Evolutionary conservation across 2,888 invertebrate genomes (phyloP), one percentile per base, ranked within the genome.

Genomic region (Chrysodeixis includens): DNA sequence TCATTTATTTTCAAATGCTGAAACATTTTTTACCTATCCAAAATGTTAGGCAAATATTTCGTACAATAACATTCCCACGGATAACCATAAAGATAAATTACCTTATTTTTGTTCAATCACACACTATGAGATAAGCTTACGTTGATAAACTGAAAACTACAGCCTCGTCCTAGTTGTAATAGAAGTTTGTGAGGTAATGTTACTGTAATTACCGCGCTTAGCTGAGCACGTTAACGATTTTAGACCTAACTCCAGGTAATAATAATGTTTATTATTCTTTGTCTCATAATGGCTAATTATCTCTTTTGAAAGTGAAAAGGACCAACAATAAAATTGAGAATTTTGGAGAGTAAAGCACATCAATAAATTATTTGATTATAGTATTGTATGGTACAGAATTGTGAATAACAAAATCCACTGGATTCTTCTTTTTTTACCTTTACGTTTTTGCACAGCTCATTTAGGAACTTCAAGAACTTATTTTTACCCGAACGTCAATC

Each of bases 281-380:
- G 40, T 40, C 40, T 40, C 40, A 40, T 40, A 40, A 40, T 40
- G n/a, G 40, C n/a, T n/a, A n/a, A 40, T 40, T 40, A n/a, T 40
- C 40, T n/a, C n/a, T n/a, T 40, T n/a, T 40, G 40, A 40, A 40
- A n/a, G 40, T 40, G n/a, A n/a, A n/a, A 40, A 40, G 14, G n/a
- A n/a, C 40, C 40, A n/a, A 40, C n/a, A n/a, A n/a, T n/a, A 40
- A n/a, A 40, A 6, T 6, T 4, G 26, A 4, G 26, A 26, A 26
- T 6, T 26, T 26, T 26, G 6, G 2, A 26, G 26, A 12, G 12
- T 12, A 35, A 40, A 35, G 12, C 2, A n/a, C n/a, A 40, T n/a
- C 0, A 40, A n/a, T n/a, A 40, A n/a, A 14, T 8, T 2, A 9
- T 10, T 32, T 32, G 32, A 32, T 32, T 32, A 32, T 12, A n/a